Percentiles rank a stretch among this genome's conserved stretches.
These are phyloP conservation scores for Pristionchus japonicus DNA, from an alignment of 2,888 invertebrate species.

Conservation along the genomic window DNA sequence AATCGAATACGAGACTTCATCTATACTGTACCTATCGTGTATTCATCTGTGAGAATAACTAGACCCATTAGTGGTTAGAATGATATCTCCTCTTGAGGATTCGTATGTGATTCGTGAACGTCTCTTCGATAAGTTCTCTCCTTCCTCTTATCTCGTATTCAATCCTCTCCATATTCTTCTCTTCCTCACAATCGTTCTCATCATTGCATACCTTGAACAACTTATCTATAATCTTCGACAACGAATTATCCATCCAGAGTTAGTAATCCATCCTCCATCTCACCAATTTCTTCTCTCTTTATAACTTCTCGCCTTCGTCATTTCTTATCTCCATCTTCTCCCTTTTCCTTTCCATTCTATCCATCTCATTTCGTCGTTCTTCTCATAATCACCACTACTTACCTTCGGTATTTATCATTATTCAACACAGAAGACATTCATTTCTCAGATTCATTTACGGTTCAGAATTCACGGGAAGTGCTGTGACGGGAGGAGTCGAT, in stretches of 20 bases:
- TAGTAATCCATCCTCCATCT: not conserved
- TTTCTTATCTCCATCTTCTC: not conserved
- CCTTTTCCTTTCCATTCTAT: not conserved
- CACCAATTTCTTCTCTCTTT: not conserved
- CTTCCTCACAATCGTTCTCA: not conserved
- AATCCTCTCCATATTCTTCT: conserved; percentile 10
- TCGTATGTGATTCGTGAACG: not conserved
- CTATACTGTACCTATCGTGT: conserved; percentile 2
- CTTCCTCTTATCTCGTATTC: conserved; percentile 18
- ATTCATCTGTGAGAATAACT: not conserved
- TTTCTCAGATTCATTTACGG: not conserved
- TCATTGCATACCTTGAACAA: not conserved
- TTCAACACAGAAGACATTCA: not conserved
- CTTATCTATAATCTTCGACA: not conserved
- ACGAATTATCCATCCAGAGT: not conserved
- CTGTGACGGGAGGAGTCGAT: not conserved
- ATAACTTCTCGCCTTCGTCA: not conserved
- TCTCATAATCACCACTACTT: not conserved
- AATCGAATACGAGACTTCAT: conserved; percentile 28
- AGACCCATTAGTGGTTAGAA: not conserved
- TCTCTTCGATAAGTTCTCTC: not conserved
- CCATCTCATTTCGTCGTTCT: not conserved
- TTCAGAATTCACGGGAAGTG: not conserved
- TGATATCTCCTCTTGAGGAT: not conserved
- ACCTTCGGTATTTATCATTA: not conserved